These are phyloP conservation scores for Chroicocephalus ridibundus DNA, from an alignment of 2,113 vertebrate species.

Conservation along the genomic window DNA sequence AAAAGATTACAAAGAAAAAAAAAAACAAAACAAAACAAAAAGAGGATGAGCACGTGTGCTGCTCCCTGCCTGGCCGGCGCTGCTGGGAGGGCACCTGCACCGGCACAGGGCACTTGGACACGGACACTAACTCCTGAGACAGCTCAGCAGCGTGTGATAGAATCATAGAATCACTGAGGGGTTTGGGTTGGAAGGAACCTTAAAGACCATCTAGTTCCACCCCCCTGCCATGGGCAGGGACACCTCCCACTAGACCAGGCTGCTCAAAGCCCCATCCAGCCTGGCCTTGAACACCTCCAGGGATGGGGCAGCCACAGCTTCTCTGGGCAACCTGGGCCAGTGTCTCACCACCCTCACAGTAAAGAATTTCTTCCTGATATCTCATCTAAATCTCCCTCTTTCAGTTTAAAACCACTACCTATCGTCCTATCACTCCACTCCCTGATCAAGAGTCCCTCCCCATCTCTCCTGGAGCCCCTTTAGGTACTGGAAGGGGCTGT, in stretches of 20 bases:
- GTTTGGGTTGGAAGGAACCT: not conserved
- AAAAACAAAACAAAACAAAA: not conserved
- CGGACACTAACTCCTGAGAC: not conserved
- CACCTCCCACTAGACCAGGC: not conserved
- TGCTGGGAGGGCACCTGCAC: not conserved
- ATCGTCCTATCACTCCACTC: no score
- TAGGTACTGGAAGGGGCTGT: no score
- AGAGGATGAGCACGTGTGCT: not conserved
- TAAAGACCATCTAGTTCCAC: not conserved
- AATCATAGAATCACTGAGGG: not conserved
- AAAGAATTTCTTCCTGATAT: no score
- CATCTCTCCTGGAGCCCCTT: no score
- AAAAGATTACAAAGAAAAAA: not conserved
- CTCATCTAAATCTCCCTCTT: no score
- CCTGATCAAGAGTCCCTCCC: no score
- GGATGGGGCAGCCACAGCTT: no score
- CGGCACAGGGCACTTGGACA: not conserved
- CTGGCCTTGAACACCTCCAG: no score
- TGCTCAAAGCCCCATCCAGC: not conserved
- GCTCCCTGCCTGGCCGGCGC: not conserved
- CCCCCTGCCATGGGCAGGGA: not conserved
- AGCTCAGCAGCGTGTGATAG: fast-evolving
- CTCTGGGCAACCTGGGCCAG: not conserved
- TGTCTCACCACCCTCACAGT: not conserved
- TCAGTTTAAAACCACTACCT: no score